These are phyloP conservation scores for Drosophila nikananu DNA, from an alignment of 1,140 invertebrate species.

Conservation along the genomic window DNA sequence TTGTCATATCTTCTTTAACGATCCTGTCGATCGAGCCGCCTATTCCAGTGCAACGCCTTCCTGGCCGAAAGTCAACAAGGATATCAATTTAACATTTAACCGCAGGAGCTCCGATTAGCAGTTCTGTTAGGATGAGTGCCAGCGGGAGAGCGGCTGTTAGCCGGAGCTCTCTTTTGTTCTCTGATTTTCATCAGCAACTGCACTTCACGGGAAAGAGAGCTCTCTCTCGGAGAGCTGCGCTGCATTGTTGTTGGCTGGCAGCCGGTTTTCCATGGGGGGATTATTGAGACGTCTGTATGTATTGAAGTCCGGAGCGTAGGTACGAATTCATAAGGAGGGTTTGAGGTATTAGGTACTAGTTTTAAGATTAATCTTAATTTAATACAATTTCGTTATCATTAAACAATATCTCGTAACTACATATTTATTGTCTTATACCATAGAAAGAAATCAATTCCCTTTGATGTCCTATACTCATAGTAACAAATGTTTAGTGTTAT, in stretches of 20 bases:
- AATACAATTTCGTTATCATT: neutral
- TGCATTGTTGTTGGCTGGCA: constrained; percentile 60
- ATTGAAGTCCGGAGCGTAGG: constrained; percentile 5
- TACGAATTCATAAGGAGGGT: neutral
- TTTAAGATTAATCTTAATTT: neutral
- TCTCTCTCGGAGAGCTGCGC: constrained; percentile 22
- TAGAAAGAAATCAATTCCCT: neutral
- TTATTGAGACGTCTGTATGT: constrained; percentile 63
- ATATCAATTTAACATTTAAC: too few species aligned
- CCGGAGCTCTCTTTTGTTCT: neutral
- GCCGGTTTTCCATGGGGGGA: constrained; percentile 78
- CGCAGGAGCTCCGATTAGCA: too few species aligned
- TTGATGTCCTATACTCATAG: neutral
- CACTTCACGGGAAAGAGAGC: constrained; percentile 8
- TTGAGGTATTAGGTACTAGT: neutral
- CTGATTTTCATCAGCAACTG: constrained; percentile 5
- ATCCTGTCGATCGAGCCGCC: too few species aligned
- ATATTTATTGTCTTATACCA: too few species aligned
- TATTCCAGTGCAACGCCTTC: too few species aligned
- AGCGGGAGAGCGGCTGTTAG: constrained; percentile 1
- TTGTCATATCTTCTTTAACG: too few species aligned
- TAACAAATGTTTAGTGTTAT: neutral
- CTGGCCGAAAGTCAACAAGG: too few species aligned
- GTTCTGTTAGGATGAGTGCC: neutral
- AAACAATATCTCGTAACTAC: neutral